These are phyloP conservation scores for Epirrhoe alternata DNA, from an alignment of 2,888 invertebrate genomes.

Conservation along the genomic window DNA sequence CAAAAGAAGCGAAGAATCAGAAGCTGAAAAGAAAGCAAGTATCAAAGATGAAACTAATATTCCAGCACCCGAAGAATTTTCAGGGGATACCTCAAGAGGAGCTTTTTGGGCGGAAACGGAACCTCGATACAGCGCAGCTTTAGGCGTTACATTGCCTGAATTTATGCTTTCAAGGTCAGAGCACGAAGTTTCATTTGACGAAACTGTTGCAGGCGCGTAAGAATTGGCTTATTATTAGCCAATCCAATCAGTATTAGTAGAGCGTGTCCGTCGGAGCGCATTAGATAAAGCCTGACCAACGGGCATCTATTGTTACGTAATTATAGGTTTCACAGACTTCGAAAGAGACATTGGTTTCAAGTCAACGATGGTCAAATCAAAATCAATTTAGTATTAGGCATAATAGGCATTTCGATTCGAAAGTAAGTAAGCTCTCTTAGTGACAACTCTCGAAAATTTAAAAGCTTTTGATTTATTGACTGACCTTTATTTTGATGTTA, in stretches of 20 bases:
- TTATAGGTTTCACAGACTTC: constrained; percentile 69
- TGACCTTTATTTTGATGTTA: constrained; percentile 52
- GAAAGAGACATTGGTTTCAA: constrained; percentile 35
- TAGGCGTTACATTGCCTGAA: constrained; percentile 87
- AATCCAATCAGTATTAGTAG: constrained; percentile 72
- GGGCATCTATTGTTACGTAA: constrained; percentile 75
- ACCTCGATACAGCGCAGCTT: constrained; percentile 86
- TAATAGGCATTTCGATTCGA: too few relatives aligned
- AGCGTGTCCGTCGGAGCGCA: constrained; percentile 76
- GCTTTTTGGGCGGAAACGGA: constrained; percentile 88
- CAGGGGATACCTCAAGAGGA: constrained; percentile 84
- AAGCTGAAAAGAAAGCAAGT: constrained; percentile 63
- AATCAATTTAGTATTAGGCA: constrained; percentile 5
- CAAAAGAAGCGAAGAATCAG: constrained; percentile 69
- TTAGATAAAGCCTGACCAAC: constrained; percentile 68
- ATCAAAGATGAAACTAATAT: constrained; percentile 71
- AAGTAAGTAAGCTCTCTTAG: constrained; percentile 6
- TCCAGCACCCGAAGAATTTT: constrained; percentile 81
- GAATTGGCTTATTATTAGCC: constrained; percentile 68
- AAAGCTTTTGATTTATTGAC: constrained; percentile 11
- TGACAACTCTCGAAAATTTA: constrained; percentile 1
- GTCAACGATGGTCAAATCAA: constrained; percentile 18
- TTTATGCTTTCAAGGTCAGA: constrained; percentile 89
- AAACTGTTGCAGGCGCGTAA: constrained; percentile 78
- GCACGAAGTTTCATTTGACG: constrained; percentile 88